These are phyloP conservation scores for Gambelia wislizenii DNA, from an alignment of 2,797 vertebrate species.

Conservation along the genomic window DNA sequence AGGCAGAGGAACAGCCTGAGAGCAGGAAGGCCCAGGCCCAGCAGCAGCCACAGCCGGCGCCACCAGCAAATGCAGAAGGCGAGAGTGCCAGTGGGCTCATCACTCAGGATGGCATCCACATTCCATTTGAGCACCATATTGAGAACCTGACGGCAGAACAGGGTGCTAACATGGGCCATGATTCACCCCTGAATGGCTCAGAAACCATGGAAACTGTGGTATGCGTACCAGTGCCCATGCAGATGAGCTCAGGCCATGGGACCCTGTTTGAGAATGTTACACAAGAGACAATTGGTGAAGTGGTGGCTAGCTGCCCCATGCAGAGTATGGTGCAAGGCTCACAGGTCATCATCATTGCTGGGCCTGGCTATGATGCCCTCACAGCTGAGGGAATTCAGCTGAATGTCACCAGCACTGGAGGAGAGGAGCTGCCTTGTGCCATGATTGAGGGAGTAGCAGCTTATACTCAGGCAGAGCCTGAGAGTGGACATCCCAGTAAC, in stretches of 20 bases:
- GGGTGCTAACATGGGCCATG: slow-evolving; percentile 53
- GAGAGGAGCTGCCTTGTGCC: slow-evolving; percentile 85
- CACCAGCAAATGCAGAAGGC: not conserved
- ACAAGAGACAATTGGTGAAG: slow-evolving; percentile 81
- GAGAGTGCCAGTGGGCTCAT: slow-evolving; percentile 59
- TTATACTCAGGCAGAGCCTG: slow-evolving; percentile 83
- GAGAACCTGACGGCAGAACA: slow-evolving; percentile 63
- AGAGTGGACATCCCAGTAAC: slow-evolving; percentile 23
- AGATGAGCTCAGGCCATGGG: slow-evolving; percentile 71
- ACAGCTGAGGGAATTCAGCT: slow-evolving; percentile 89
- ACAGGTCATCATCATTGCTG: slow-evolving; percentile 92
- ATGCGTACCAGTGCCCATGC: slow-evolving; percentile 73
- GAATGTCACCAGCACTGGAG: slow-evolving; percentile 78
- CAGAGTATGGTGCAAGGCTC: slow-evolving; percentile 83
- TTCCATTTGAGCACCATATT: slow-evolving; percentile 70
- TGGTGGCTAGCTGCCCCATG: slow-evolving; percentile 84
- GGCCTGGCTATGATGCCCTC: slow-evolving; percentile 87
- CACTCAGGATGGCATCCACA: slow-evolving; percentile 72
- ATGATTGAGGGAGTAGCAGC: slow-evolving; percentile 83
- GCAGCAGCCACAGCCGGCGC: not conserved
- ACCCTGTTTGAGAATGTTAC: slow-evolving; percentile 79
- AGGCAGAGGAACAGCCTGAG: slow-evolving; percentile 51
- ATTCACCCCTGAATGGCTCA: slow-evolving; percentile 39
- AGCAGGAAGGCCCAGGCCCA: slow-evolving; percentile 2
- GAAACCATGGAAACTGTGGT: slow-evolving; percentile 74